Percentiles rank a stretch among this genome's conserved stretches.
These are phyloP conservation scores for Mechanitis messenoides DNA, from an alignment of 2,888 invertebrate genomes.

Conservation along the genomic window DNA sequence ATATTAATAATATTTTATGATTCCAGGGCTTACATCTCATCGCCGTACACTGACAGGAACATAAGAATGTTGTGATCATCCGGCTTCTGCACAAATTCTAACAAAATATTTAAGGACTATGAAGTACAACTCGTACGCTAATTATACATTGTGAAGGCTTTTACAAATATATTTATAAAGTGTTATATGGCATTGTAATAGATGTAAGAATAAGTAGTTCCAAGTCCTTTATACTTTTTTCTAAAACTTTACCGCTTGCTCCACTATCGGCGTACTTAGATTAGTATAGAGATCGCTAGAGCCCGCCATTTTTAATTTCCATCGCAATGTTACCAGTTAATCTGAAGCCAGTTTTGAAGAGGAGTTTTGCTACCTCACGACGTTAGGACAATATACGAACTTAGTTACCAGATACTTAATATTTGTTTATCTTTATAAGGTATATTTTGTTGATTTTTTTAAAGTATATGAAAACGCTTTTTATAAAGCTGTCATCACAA, in stretches of 20 bases:
- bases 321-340: conserved; percentile 25
- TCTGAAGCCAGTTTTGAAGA: conserved; percentile 25
- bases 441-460: too few species aligned
- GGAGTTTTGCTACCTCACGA: conserved; percentile 46
- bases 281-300: conserved; percentile 64
- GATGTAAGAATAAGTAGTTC: conserved; percentile 50
- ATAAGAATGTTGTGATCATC: conserved; percentile 76
- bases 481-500: too few species aligned
- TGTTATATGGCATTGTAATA: conserved; percentile 34
- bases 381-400: conserved; percentile 29
- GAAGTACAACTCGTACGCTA: conserved; percentile 62
- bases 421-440: too few species aligned
- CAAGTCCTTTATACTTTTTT: conserved; percentile 30
- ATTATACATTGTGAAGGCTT: conserved; percentile 60
- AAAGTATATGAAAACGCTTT: too few species aligned
- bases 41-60: conserved; percentile 80
- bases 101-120: conserved; percentile 44
- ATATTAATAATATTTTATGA: conserved; percentile 30
- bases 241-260: conserved; percentile 9
- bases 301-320: conserved; percentile 42
- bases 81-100: conserved; percentile 53
- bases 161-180: conserved; percentile 52
- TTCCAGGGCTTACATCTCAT: conserved; percentile 80
- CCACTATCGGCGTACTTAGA: background rate
- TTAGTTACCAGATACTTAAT: background rate